phyloP scores from a whole-genome alignment of 2,888 invertebrate species.

The Microplitis manilae region DNA sequence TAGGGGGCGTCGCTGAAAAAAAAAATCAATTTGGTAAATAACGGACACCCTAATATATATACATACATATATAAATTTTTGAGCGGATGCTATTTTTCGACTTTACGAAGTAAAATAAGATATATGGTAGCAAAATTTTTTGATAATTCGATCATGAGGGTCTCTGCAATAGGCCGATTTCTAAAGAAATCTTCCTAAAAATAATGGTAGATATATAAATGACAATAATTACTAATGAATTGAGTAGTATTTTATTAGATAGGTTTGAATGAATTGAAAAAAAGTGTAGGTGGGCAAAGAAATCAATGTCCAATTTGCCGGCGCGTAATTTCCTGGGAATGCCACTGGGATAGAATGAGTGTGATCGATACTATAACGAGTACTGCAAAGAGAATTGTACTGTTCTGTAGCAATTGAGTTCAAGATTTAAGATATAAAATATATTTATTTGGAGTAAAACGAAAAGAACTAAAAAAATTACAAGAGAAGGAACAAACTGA shows the following conservation, averaged over 20 bases:
- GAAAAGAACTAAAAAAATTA: background rate
- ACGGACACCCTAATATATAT: too few relatives aligned
- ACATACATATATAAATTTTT: too few relatives aligned
- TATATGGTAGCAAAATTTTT: too few relatives aligned
- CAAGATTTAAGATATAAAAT: background rate
- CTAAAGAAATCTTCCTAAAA: too few relatives aligned
- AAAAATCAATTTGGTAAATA: too few relatives aligned
- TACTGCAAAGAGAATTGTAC: conserved; percentile 1
- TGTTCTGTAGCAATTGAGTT: background rate
- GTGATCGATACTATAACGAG: conserved; percentile 51
- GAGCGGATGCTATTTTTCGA: too few relatives aligned
- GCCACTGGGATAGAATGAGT: conserved; percentile 7
- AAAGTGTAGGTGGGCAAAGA: conserved; percentile 3
- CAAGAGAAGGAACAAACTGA: background rate
- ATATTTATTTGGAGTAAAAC: background rate
- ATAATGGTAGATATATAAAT: background rate
- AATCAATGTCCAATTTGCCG: conserved; percentile 40
- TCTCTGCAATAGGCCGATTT: too few relatives aligned
- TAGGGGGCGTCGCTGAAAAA: too few relatives aligned
- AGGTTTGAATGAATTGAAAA: background rate
- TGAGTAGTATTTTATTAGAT: background rate
- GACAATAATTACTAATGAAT: background rate
- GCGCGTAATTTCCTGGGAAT: conserved; percentile 33
- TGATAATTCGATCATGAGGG: too few relatives aligned
- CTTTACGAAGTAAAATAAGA: too few relatives aligned